Base-by-base conservation (phyloP, 2,888 invertebrate species). In the Mesoligia furuncula region DNA sequence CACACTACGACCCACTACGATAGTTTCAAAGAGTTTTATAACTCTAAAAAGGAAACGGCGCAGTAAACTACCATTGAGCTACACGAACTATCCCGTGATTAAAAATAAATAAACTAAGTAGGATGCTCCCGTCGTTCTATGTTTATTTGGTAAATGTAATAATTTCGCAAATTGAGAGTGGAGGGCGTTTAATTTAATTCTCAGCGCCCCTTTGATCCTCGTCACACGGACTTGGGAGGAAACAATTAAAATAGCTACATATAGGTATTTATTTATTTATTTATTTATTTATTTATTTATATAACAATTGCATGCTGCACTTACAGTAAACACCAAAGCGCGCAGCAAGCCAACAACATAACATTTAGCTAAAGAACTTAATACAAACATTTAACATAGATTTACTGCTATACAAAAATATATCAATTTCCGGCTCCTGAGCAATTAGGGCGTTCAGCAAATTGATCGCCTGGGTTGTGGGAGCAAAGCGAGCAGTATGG, bases 151-250 rank as follows among this genome's bases (percentile, higher is more conserved):
- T 54, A 65, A 77, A 85, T 77, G 75, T 79, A 84, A 87, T 85
- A 77, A 83, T 82, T 77, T 65, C 70, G 68, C 73, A 80, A 87
- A 80, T 89, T 84, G 77, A 79, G 78, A 61, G 65, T 62, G 51
- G 51, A 77, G 69, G 68, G 79, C 75, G 74, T 83, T 75, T 88
- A 81, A 87, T 85, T 88, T 67, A 85, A 88, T 83, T 87, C 75
- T 71, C 65, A 54, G 77, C 73, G 72, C 62, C 68, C 71, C 70
- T 88, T 86, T 78, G 78, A 77, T 79, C 79, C 72, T 75, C 70
- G 70, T 74, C 75, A 79, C 77, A 73, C 61, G 51, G 54, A 39
- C 77, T 71, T 66, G 42, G 42, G 39, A 57, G 61, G 59, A 67
- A 62, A 67, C 65, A 67, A 70, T 67, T 42, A 69, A 48, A 61